Percentiles rank a stretch among this genome's conserved stretches.
Evolutionary conservation across 2,888 invertebrate species (phyloP).

Genomic region (Scrobipalpa costella): DNA sequence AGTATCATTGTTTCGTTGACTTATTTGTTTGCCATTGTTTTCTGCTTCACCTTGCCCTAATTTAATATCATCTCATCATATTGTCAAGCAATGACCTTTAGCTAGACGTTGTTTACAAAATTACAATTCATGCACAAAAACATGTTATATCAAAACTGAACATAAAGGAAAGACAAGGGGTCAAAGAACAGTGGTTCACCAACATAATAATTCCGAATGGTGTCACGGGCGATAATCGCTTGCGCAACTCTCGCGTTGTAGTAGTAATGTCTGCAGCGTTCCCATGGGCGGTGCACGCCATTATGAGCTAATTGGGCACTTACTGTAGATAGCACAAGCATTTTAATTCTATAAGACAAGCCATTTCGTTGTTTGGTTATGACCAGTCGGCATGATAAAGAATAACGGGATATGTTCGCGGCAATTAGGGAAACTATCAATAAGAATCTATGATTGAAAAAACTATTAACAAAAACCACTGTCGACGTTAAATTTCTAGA

Average conservation of each 20-base stretch:
- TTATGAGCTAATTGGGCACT: slow-evolving; percentile 62
- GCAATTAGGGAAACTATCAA: background rate
- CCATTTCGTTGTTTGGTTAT: slow-evolving; percentile 17
- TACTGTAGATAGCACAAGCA: slow-evolving; percentile 35
- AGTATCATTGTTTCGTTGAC: background rate
- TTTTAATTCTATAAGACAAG: slow-evolving; percentile 27
- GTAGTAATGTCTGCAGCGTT: slow-evolving; percentile 55
- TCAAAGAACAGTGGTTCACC: slow-evolving; percentile 39
- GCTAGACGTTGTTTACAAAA: background rate
- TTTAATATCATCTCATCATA: background rate
- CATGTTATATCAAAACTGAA: background rate
- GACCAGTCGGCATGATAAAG: slow-evolving; percentile 5
- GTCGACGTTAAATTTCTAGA: background rate
- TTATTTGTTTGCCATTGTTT: background rate
- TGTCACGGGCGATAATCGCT: slow-evolving; percentile 70
- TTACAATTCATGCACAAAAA: background rate
- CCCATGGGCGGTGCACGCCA: slow-evolving; percentile 61
- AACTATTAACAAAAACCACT: background rate
- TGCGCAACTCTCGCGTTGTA: slow-evolving; percentile 57
- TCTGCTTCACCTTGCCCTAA: background rate
- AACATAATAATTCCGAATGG: slow-evolving; percentile 55
- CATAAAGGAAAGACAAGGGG: slow-evolving; percentile 28
- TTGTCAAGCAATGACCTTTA: background rate
- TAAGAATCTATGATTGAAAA: background rate
- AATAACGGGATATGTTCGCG: slow-evolving; percentile 12